Evolutionary conservation across 2,797 vertebrate species (phyloP).

Genomic region (Bovichtus variegatus): DNA sequence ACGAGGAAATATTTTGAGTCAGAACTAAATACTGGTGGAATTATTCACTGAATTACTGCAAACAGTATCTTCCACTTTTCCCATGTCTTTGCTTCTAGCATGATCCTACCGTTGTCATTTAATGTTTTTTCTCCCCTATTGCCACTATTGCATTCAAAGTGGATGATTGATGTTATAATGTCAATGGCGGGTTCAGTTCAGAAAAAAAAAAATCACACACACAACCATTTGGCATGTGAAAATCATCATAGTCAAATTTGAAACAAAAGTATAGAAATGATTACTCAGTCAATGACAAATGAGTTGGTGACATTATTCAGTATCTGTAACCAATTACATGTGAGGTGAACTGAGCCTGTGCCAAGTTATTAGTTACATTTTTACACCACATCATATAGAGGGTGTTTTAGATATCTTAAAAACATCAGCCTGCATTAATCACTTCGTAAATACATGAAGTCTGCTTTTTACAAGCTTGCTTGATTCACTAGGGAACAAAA

Average conservation of each 20-base stretch:
- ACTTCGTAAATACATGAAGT: conserved; percentile 1
- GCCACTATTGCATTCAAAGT: conserved; percentile 3
- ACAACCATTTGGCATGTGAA: background rate
- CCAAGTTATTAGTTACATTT: conserved; percentile 6
- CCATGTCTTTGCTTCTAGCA: conserved; percentile 67
- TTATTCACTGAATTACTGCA: background rate
- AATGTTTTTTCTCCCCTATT: background rate
- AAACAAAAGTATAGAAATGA: background rate
- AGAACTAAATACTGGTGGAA: background rate
- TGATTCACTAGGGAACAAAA: conserved; percentile 1
- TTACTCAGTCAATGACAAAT: background rate
- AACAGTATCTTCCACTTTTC: background rate
- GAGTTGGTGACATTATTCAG: background rate
- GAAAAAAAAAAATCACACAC: background rate
- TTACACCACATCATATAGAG: conserved; percentile 2
- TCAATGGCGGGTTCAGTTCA: conserved; percentile 44
- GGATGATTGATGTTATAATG: background rate
- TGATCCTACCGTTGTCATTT: conserved; percentile 17
- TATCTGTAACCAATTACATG: conserved; percentile 13
- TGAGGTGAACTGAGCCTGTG: conserved; percentile 38
- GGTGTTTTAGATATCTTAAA: background rate
- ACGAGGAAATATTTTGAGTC: background rate
- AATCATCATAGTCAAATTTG: conserved; percentile 9
- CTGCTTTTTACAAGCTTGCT: background rate
- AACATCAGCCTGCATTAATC: conserved; percentile 4